These are phyloP conservation scores for Cephus sareptanus DNA, from an alignment of 2,888 invertebrate genomes.

Conservation along the genomic window DNA sequence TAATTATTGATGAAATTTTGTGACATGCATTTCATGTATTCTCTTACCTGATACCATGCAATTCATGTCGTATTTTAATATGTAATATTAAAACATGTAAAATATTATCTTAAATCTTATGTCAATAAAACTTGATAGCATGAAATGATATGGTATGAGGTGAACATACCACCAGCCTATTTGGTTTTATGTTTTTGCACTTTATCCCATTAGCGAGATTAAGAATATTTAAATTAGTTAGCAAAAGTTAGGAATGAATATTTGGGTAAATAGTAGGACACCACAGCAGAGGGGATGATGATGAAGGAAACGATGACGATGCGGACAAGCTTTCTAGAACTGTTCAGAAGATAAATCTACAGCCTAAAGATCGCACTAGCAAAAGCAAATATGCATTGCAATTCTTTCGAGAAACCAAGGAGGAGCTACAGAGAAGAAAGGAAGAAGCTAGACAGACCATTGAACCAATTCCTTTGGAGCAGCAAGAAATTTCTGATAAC, in stretches of 20 bases:
- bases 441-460: constrained; percentile 74
- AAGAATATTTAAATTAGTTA: too few relatives aligned
- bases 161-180: too few relatives aligned
- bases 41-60: too few relatives aligned
- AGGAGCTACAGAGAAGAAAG: constrained; percentile 77
- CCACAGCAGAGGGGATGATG: constrained; percentile 48
- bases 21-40: too few relatives aligned
- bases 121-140: constrained; percentile 4
- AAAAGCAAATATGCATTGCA: constrained; percentile 82
- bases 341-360: constrained; percentile 75
- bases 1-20: background rate
- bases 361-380: constrained; percentile 67
- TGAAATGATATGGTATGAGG: too few relatives aligned
- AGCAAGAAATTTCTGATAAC: constrained; percentile 76
- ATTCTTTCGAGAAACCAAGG: constrained; percentile 83
- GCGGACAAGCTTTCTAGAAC: constrained; percentile 30
- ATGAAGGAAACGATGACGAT: constrained; percentile 60
- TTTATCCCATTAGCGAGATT: too few relatives aligned
- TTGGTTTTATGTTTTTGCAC: too few relatives aligned
- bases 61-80: too few relatives aligned
- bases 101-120: constrained; percentile 5
- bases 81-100: too few relatives aligned
- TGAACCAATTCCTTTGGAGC: constrained; percentile 69
- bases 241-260: too few relatives aligned
- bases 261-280: constrained; percentile 23